These are phyloP conservation scores for Pithys albifrons DNA, from an alignment of 2,113 vertebrate genomes.

Conservation along the genomic window DNA sequence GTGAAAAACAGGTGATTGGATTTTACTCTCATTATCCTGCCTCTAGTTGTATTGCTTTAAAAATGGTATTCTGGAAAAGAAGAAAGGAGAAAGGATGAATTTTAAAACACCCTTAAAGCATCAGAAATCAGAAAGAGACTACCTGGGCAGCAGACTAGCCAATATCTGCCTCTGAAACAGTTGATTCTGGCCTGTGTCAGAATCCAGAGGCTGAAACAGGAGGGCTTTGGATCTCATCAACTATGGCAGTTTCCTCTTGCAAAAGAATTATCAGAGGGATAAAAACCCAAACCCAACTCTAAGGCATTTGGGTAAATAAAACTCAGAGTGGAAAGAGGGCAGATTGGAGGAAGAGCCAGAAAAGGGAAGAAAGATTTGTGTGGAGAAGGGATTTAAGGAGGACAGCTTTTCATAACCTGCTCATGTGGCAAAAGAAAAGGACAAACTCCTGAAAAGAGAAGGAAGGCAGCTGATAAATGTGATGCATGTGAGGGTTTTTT, in stretches of 20 bases:
- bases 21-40: slow-evolving; percentile 44
- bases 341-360: background rate
- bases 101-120: background rate
- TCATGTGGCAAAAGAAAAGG: background rate
- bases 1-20: slow-evolving; percentile 48
- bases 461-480: background rate
- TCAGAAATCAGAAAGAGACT: background rate
- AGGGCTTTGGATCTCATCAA: background rate
- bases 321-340: background rate
- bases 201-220: background rate
- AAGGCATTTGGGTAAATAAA: background rate
- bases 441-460: background rate
- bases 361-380: background rate
- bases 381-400: background rate
- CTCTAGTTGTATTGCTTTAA: slow-evolving; percentile 12
- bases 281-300: background rate
- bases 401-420: background rate
- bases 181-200: background rate
- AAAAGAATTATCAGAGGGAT: background rate
- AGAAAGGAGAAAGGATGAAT: background rate
- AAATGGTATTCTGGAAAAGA: background rate
- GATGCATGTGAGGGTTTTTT: background rate
- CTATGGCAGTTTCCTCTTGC: background rate
- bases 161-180: background rate
- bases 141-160: background rate